Evolutionary conservation across 53 echinoderm and acorn worm species (phyloP).

Genomic region (Echinometra lucunter): DNA sequence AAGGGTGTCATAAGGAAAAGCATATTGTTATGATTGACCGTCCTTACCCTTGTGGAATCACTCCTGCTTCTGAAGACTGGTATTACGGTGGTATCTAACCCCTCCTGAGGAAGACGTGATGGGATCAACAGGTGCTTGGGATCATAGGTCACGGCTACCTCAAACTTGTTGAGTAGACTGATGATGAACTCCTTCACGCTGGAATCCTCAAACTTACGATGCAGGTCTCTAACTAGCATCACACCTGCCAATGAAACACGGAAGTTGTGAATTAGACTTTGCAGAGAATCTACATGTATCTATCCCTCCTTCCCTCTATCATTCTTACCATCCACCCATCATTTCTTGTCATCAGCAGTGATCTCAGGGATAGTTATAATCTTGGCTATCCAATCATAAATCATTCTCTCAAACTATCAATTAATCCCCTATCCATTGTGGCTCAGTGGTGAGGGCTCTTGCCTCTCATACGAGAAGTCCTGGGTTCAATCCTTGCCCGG

Average conservation of each 20-base stretch:
- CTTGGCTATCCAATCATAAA: neutral
- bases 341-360: too few relatives aligned
- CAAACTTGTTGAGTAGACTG: conserved; percentile 97
- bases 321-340: too few relatives aligned
- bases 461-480: too few relatives aligned
- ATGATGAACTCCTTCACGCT: conserved; percentile 94
- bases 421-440: neutral
- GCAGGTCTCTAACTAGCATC: conserved; percentile 89
- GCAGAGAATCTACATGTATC: too few relatives aligned
- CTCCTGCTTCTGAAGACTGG: conserved; percentile 78
- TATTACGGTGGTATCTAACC: conserved; percentile 82
- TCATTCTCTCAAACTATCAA: too few relatives aligned
- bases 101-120: conserved; percentile 84
- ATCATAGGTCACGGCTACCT: conserved; percentile 96
- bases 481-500: too few relatives aligned
- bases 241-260: conserved; percentile 76
- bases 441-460: too few relatives aligned
- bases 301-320: too few relatives aligned
- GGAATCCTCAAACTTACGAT: conserved; percentile 91
- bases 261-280: too few relatives aligned
- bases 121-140: conserved; percentile 90
- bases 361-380: neutral
- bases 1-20: too few relatives aligned
- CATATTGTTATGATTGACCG: neutral
- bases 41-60: conserved; percentile 65